Evolutionary conservation across 2,797 vertebrate genomes (phyloP), one percentile per base, ranked within the genome.

Genomic region (Enteromius trimaculatus): DNA sequence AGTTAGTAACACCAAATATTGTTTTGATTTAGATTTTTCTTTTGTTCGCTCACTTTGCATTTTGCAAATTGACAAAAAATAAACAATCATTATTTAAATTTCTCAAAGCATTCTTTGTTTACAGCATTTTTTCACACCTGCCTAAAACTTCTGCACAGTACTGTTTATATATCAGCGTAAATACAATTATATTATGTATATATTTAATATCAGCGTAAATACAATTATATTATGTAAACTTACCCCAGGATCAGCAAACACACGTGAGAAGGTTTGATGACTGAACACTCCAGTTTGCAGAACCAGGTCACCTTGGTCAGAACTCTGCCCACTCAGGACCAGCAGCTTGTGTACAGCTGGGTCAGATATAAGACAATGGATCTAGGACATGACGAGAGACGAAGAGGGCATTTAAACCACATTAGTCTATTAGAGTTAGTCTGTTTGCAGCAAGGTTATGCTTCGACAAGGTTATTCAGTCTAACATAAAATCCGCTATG

Each of bases 251-350:
- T 96, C 96, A 89, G 93, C 92, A 89, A 99, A 94, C 87, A 97
- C 93, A 84, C 93, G 91, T 17, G 92, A 94, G 90, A 99, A 96
- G 81, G 93, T 96, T 88, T 96, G 93, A 90, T 94, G 95, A 86
- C 95, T 95, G 90, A 98, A 98, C 81, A 96, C 94, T 85, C 97
- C 97, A 0, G 94, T 95, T 93, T 99, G 97, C 84, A 99, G 95
- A 90, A 97, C 93, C 90, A 99, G 94, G 90, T 97, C 97, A 89
- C 97, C 95, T 88, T 97, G 97, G 88, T 99, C 97, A 34, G 96
- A 96, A 91, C 93, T 96, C 89, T 97, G 97, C 42, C 97, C 98
- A 89, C 96, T 98, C 89, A 99, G 91, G 90, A 99, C 95, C 90
- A 99, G 92, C 17, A 99, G 95, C 91, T 99, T 99, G 90, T 97